Percentiles rank a stretch among this genome's conserved stretches.
Evolutionary conservation across 1,140 invertebrate species (phyloP).

Genomic region (Nasonia vitripennis): DNA sequence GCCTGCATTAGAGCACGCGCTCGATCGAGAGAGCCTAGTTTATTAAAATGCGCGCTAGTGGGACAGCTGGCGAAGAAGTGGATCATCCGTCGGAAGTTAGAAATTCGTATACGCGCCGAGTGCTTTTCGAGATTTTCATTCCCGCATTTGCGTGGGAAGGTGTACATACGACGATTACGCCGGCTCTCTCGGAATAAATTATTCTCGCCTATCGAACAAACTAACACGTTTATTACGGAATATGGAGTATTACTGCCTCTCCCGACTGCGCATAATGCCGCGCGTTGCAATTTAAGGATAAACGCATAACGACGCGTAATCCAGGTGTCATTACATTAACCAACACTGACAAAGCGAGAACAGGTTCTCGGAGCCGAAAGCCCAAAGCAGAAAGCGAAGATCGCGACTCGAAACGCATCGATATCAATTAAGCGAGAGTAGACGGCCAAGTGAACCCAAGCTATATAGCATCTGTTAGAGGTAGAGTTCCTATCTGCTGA

Average conservation of each 20-base stretch:
- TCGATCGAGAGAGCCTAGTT: neutral
- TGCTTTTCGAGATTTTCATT: neutral
- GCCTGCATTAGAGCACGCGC: conserved; percentile 2
- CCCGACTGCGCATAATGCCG: neutral
- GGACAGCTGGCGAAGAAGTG: neutral
- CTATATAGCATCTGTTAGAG: too few relatives aligned
- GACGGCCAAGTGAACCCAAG: too few relatives aligned
- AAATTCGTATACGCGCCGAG: neutral
- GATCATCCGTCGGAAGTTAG: neutral
- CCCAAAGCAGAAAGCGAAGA: neutral
- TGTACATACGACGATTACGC: neutral
- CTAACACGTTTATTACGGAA: conserved; percentile 25
- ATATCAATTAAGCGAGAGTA: too few relatives aligned
- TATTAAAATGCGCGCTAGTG: neutral
- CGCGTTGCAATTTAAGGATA: neutral
- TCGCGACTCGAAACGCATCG: too few relatives aligned
- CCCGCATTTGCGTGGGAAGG: conserved; percentile 1
- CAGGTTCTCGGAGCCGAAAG: too few relatives aligned
- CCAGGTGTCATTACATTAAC: neutral
- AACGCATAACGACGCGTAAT: neutral
- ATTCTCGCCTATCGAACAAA: conserved; percentile 30
- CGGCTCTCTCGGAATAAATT: conserved; percentile 21
- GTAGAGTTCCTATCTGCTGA: neutral
- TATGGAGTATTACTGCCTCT: neutral
- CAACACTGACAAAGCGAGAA: neutral